Conservation (phyloP, 2,113 vertebrate species). For the Excalfactoria chinensis region DNA sequence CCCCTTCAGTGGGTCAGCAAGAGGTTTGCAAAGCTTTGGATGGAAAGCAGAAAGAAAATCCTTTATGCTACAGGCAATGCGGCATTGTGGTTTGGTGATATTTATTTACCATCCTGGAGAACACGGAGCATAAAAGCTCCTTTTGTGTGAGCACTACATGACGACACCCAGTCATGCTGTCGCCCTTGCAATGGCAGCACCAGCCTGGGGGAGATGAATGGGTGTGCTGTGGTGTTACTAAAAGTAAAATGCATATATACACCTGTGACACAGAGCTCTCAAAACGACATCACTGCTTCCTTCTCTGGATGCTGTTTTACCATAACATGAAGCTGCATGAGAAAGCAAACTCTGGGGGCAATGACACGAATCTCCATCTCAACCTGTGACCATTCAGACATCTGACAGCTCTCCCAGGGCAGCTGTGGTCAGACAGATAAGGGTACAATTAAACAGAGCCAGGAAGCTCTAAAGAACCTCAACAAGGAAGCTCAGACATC, state of each 20-base stretch:
- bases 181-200: neutral
- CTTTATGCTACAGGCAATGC: neutral
- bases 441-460: neutral
- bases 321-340: neutral
- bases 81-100: neutral
- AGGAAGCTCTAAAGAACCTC: neutral
- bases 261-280: neutral
- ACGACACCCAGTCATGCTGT: neutral
- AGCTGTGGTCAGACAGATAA: neutral
- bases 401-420: neutral
- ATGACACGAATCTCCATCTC: neutral
- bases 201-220: neutral
- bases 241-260: neutral
- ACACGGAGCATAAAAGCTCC: neutral
- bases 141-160: neutral
- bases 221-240: neutral
- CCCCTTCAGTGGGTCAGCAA: neutral
- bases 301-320: neutral
- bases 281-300: neutral
- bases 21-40: neutral
- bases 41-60: constrained; percentile 20
- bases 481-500: neutral
- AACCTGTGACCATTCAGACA: neutral
- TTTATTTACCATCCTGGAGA: neutral
- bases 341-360: neutral